phyloP scores from a whole-genome alignment of 2,113 vertebrate genomes.

The Mobula hypostoma region DNA sequence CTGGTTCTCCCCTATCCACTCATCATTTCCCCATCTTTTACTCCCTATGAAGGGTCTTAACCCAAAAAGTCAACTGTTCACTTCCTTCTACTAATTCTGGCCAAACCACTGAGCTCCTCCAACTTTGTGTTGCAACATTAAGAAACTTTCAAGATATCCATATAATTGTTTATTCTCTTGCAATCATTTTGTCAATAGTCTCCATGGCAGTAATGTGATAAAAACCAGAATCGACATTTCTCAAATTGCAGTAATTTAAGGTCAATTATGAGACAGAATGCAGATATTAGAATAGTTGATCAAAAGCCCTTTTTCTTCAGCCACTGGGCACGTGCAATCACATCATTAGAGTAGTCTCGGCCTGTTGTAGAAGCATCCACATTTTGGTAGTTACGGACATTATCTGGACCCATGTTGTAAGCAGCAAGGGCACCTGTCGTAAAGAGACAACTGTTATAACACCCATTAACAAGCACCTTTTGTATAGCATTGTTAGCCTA shows the following conservation, averaged over 20 bases:
- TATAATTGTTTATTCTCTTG: neutral
- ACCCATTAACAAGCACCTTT: neutral
- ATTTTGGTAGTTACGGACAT: conserved; percentile 42
- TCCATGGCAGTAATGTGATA: no score
- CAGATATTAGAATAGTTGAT: neutral
- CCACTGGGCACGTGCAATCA: conserved; percentile 54
- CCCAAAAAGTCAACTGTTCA: no score
- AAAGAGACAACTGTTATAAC: neutral
- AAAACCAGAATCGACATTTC: neutral
- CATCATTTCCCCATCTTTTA: no score
- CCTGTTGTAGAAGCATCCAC: conserved; percentile 46
- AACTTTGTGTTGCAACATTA: no score
- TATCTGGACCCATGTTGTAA: conserved; percentile 48
- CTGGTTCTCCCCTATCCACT: no score
- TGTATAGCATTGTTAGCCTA: no score
- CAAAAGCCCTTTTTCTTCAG: conserved; percentile 55
- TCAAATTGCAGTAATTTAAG: neutral
- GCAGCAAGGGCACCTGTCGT: conserved; percentile 52
- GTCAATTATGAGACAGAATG: neutral
- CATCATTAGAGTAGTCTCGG: conserved; percentile 55
- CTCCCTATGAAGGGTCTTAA: no score
- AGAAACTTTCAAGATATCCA: neutral
- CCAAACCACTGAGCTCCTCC: no score
- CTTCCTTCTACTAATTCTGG: no score
- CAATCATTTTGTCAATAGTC: neutral